Evolutionary conservation across 2,113 vertebrate genomes (phyloP).

Genomic region (Labeo catla): DNA sequence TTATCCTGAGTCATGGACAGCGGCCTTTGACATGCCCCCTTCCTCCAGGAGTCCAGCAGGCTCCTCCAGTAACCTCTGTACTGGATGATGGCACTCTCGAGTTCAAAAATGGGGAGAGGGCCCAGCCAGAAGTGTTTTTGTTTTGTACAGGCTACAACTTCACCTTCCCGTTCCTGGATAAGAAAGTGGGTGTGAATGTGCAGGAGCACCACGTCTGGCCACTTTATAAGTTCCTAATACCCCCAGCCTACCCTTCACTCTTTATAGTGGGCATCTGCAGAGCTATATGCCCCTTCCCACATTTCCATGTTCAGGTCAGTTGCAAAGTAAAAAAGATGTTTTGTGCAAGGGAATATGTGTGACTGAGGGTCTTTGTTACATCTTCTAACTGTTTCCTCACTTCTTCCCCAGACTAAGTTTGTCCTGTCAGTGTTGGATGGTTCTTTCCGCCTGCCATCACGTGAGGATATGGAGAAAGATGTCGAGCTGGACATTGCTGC

Average conservation of each 20-base stretch:
- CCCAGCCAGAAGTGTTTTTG: slow-evolving; percentile 72
- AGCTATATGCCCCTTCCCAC: slow-evolving; percentile 80
- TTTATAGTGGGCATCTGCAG: slow-evolving; percentile 81
- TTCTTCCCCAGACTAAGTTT: slow-evolving; percentile 58
- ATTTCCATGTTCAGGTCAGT: slow-evolving; percentile 80
- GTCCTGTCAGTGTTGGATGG: slow-evolving; percentile 68
- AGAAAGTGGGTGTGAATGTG: slow-evolving; percentile 68
- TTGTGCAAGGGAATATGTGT: background rate
- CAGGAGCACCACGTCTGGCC: slow-evolving; percentile 71
- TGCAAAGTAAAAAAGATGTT: background rate
- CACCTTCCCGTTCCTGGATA: slow-evolving; percentile 73
- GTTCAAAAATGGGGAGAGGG: slow-evolving; percentile 69
- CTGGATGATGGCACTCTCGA: slow-evolving; percentile 64
- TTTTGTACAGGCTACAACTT: slow-evolving; percentile 85
- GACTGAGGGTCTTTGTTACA: background rate
- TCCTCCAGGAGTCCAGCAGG: slow-evolving; percentile 70
- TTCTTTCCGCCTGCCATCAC: slow-evolving; percentile 62
- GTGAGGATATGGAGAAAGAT: slow-evolving; percentile 65
- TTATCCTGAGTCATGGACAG: slow-evolving; percentile 75
- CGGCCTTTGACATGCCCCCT: slow-evolving; percentile 66
- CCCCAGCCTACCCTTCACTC: slow-evolving; percentile 77
- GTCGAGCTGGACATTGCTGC: slow-evolving; percentile 56
- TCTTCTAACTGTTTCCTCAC: background rate
- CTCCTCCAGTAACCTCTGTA: slow-evolving; percentile 62
- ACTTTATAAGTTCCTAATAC: slow-evolving; percentile 77